phyloP scores from a whole-genome alignment of 2,113 vertebrate genomes.

The Aphyosemion australe region DNA sequence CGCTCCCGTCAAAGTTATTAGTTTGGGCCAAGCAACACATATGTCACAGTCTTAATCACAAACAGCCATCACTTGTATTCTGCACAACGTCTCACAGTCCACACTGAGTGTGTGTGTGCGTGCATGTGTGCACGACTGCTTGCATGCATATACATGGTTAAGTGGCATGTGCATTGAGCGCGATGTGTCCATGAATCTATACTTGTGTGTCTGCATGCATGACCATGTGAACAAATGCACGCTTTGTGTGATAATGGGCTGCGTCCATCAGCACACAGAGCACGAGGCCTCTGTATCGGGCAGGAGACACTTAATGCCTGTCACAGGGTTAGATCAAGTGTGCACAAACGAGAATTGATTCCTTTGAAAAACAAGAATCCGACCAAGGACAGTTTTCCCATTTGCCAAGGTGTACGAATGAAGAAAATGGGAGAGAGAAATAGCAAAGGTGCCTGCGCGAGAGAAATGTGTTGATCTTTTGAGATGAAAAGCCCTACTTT shows the following conservation, averaged over 20 bases:
- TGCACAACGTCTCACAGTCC: slow-evolving; percentile 21
- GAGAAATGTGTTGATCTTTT: slow-evolving; percentile 77
- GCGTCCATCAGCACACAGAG: slow-evolving; percentile 68
- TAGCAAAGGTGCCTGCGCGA: slow-evolving; percentile 56
- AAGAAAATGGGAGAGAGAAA: slow-evolving; percentile 79
- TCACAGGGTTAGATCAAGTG: slow-evolving; percentile 87
- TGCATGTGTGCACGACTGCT: background rate
- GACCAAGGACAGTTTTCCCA: slow-evolving; percentile 82
- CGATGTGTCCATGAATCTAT: slow-evolving; percentile 7
- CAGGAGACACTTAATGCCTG: slow-evolving; percentile 82
- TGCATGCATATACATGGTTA: slow-evolving; percentile 2
- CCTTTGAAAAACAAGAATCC: slow-evolving; percentile 74
- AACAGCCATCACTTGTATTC: slow-evolving; percentile 20
- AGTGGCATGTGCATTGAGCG: background rate
- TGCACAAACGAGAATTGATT: slow-evolving; percentile 90
- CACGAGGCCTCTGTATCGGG: slow-evolving; percentile 71
- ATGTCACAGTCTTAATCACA: slow-evolving; percentile 30
- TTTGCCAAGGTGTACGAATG: slow-evolving; percentile 78
- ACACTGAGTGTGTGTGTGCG: background rate
- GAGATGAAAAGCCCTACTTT: slow-evolving; percentile 69
- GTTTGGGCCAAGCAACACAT: slow-evolving; percentile 28
- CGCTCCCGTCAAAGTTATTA: slow-evolving; percentile 28
- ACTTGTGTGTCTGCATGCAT: slow-evolving; percentile 11
- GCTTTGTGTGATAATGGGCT: slow-evolving; percentile 58
- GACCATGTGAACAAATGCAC: slow-evolving; percentile 20